phyloP scores from a whole-genome alignment of 2,113 vertebrate genomes.

The Burhinus bistriatus region DNA sequence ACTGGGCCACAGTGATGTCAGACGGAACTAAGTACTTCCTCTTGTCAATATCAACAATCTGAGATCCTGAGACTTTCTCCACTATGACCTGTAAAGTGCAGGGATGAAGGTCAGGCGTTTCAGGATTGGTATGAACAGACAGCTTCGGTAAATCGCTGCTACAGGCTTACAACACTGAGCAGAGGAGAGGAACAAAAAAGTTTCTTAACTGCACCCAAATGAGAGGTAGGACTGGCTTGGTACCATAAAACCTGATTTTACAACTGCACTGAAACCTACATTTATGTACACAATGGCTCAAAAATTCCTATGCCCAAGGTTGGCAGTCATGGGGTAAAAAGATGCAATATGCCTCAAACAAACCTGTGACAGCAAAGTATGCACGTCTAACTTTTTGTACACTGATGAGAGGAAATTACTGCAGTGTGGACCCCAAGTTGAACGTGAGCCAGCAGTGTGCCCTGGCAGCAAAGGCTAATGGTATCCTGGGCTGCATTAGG shows the following conservation, averaged over 20 bases:
- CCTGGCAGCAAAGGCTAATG: background rate
- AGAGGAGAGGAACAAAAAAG: background rate
- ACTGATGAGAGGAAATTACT: no score
- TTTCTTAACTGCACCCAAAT: background rate
- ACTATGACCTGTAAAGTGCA: conserved; percentile 88
- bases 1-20: conserved; percentile 98
- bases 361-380: background rate
- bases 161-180: background rate
- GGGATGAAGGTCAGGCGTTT: background rate
- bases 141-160: background rate
- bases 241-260: background rate
- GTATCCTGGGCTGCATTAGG: no score
- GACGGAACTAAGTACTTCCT: conserved; percentile 98
- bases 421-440: no score
- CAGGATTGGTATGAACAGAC: background rate
- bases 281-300: background rate
- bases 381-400: background rate
- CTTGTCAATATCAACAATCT: conserved; percentile 98
- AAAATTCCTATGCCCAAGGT: background rate
- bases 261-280: background rate
- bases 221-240: background rate
- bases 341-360: background rate
- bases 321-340: background rate
- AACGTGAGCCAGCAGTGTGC: background rate
- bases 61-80: conserved; percentile 97